These are phyloP conservation scores for Oncorhynchus tshawytscha DNA, from an alignment of 2,113 vertebrate species.

Conservation along the genomic window DNA sequence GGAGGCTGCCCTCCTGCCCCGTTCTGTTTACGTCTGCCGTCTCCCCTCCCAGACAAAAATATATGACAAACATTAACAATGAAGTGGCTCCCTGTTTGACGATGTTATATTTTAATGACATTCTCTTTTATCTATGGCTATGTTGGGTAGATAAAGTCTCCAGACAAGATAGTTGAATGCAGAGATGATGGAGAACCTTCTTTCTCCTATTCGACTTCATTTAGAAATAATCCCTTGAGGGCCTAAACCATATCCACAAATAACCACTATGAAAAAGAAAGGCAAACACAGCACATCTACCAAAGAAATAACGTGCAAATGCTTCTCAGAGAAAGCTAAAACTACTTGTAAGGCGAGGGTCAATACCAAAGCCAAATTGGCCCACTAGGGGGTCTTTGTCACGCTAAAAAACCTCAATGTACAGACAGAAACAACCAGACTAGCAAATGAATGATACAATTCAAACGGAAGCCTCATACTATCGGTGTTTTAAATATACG, in stretches of 20 bases:
- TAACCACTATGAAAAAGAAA: slow-evolving; percentile 34
- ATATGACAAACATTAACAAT: slow-evolving; percentile 26
- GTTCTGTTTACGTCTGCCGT: slow-evolving; percentile 31
- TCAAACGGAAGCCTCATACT: not conserved
- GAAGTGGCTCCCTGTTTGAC: slow-evolving; percentile 28
- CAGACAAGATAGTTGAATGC: not conserved
- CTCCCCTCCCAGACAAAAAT: slow-evolving; percentile 26
- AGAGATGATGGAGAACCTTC: not conserved
- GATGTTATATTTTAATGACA: slow-evolving; percentile 34
- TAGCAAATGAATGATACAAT: not conserved
- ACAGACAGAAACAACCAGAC: not conserved
- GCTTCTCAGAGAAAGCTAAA: slow-evolving; percentile 7
- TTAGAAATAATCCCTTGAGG: slow-evolving; percentile 37
- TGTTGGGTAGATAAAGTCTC: not conserved
- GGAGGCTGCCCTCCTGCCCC: not conserved
- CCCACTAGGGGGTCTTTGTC: not conserved
- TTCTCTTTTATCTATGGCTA: not conserved
- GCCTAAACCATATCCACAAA: slow-evolving; percentile 49
- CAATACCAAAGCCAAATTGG: not conserved
- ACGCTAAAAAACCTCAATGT: not conserved
- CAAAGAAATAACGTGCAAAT: slow-evolving; percentile 1
- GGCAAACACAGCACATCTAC: slow-evolving; percentile 20
- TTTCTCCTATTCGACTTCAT: slow-evolving; percentile 37
- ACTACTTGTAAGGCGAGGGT: not conserved
- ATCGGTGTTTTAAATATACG: not conserved